Percentiles rank a stretch among this genome's conserved stretches.
Evolutionary conservation across 2,888 invertebrate species (phyloP).

Genomic region (Plemyria rubiginata): DNA sequence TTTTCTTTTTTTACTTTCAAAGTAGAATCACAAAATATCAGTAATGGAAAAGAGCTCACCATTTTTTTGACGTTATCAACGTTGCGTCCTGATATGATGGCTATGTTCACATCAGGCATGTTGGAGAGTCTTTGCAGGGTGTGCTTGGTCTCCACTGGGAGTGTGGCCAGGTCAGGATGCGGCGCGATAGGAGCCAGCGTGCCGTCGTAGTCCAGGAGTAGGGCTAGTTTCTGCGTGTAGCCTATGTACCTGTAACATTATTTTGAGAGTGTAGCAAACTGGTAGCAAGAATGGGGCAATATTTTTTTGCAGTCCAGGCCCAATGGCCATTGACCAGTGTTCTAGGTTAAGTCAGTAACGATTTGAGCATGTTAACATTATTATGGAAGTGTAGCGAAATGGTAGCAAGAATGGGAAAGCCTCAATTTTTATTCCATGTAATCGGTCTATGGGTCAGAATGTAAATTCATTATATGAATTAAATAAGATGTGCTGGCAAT

Average conservation of each 20-base stretch:
- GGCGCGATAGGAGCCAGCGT: slow-evolving; percentile 95
- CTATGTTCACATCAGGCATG: slow-evolving; percentile 94
- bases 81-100: slow-evolving; percentile 93
- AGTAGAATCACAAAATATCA: not conserved
- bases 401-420: too few relatives aligned
- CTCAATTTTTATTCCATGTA: too few relatives aligned
- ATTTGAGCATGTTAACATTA: too few relatives aligned
- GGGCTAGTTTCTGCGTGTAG: slow-evolving; percentile 92
- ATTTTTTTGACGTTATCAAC: slow-evolving; percentile 95
- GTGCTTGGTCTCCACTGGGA: slow-evolving; percentile 93
- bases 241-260: slow-evolving; percentile 89
- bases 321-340: too few relatives aligned
- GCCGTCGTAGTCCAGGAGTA: slow-evolving; percentile 94
- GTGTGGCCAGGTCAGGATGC: slow-evolving; percentile 94
- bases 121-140: slow-evolving; percentile 92
- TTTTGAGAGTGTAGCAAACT: not conserved
- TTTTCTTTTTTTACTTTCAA: not conserved
- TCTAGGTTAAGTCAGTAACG: too few relatives aligned
- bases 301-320: too few relatives aligned
- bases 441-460: too few relatives aligned
- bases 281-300: too few relatives aligned
- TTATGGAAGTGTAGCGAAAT: too few relatives aligned
- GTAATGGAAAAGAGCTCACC: slow-evolving; percentile 81
- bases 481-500: too few relatives aligned
- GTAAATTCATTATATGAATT: too few relatives aligned